Base-by-base conservation (phyloP, 1,140 invertebrate species). In the Macrostomum lignano region DNA sequence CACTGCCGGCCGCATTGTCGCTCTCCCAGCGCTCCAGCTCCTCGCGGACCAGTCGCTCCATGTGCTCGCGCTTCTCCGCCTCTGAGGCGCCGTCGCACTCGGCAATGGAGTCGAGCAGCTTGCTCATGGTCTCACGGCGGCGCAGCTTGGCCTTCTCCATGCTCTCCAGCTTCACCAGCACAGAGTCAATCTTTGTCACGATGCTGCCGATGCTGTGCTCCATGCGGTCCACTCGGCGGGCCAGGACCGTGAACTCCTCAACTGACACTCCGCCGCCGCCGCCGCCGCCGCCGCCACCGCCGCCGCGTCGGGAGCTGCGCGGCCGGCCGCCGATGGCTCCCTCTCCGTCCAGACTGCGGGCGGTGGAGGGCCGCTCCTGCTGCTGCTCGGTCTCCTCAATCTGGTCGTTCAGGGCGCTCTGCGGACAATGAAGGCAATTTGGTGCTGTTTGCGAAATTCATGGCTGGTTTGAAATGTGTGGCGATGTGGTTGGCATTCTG, bases 91-190 rank as follows among this genome's bases (percentile, higher is more conserved):
- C 50, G 40, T 51, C 46, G 31, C 46, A 47, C 46, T 63, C 61
- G 38, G 58, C 61, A 34, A 64, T 64, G 31, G 51, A 60, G 38
- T 65, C 62, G 26, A 65, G 45, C 29, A 65, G 62, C 48, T 62
- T 65, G 36, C 53, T 51, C 60, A 65, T 63, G 21, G 59, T 60
- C 41, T 64, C 62, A 26, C 58, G 43, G 17, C 61, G 44, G 44
- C 63, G 64, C 29, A 51, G 42, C 46, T 64, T 64, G 4, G 55
- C 52, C 45, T 58, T 61, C 43, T 65, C 64, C 60, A 65, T 64
- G 11, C 53, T 51, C 43, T 65, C 62, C 42, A 66, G 47, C 44
- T 65, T 65, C 9, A 58, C 51, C 17, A 67, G 44, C 17, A 65
- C 63, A n/a, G 56, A 54, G 42, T 67, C 64, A 36, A 67, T 67